Evolutionary conservation across 2,797 vertebrate species (phyloP), one percentile per base, ranked within the genome.

Genomic region (Microctenopoma stevenorrisi): DNA sequence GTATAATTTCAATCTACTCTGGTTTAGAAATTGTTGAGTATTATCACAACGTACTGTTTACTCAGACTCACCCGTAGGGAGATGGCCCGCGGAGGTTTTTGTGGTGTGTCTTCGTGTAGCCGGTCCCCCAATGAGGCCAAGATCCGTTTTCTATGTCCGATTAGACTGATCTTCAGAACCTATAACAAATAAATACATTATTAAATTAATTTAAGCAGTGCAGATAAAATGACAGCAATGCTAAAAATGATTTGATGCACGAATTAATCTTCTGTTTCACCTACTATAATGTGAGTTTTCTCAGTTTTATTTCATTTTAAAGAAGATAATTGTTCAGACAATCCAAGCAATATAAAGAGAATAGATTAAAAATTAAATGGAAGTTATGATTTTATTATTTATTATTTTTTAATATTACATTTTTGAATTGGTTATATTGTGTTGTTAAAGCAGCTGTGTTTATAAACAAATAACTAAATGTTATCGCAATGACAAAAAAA

Each of bases 11-110:
- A 44, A 60, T 57, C 4, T 53, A 53, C 2, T 5, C 14, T 37
- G 40, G 60, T 56, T 60, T 15, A 53, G 30, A 51, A 42, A 5
- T 42, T 35, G 7, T 35, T 5, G 30, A 33, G 30, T 6, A 33
- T 33, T 35, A 35, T 35, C 33, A 35, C 33, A 35, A 40, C 38
- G 4, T 13, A 35, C 33, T 35, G 38, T 40, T 40, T 3, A 40
- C 38, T 40, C 47, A 4, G 18, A 76, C 83, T 88, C 67, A 93
- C 97, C 95, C 97, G 94, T 89, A 99, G 93, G 90, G 97, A 98
- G 93, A 98, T 96, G 79, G 97, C 97, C 74, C 97, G 94, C n/a
- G 96, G 97, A 75, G 97, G 97, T 85, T 99, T 99, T 84, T 98
- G 97, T 14, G 97, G 97, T 28, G 96, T 96, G 68, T 98, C 97